Conservation (phyloP, 1,140 invertebrate genomes). For the Heliothis subflexa region DNA sequence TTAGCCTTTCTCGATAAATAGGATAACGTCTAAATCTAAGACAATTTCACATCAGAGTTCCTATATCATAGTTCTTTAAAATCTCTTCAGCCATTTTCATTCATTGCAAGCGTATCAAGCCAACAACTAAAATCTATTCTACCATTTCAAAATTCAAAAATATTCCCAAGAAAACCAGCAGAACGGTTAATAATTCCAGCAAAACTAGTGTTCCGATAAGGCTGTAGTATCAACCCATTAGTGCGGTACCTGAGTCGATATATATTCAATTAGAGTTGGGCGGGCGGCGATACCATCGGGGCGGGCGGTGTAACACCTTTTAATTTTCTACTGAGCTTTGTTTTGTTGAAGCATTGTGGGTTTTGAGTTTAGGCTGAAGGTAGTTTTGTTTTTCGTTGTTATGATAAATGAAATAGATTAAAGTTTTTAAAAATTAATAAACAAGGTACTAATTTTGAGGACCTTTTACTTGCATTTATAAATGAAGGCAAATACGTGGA, state of each 20-base stretch:
- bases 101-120: too few species aligned
- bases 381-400: neutral
- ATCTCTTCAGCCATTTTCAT: too few species aligned
- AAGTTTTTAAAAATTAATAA: too few species aligned
- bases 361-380: neutral
- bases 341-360: neutral
- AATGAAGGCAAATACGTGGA: too few species aligned
- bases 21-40: too few species aligned
- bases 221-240: conserved; percentile 62
- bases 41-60: neutral
- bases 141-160: too few species aligned
- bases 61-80: too few species aligned
- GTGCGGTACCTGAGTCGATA: conserved; percentile 60
- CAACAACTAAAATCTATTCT: too few species aligned
- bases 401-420: too few species aligned
- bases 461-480: too few species aligned
- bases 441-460: too few species aligned
- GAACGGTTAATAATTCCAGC: neutral
- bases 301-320: conserved; percentile 54
- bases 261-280: conserved; percentile 69
- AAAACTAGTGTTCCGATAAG: neutral
- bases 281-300: conserved; percentile 59
- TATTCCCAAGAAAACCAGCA: neutral
- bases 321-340: conserved; percentile 48
- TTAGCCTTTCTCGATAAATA: too few species aligned